Evolutionary conservation across 2,797 vertebrate species (phyloP), one percentile per base, ranked within the genome.

Genomic region (Anguilla marmorata): DNA sequence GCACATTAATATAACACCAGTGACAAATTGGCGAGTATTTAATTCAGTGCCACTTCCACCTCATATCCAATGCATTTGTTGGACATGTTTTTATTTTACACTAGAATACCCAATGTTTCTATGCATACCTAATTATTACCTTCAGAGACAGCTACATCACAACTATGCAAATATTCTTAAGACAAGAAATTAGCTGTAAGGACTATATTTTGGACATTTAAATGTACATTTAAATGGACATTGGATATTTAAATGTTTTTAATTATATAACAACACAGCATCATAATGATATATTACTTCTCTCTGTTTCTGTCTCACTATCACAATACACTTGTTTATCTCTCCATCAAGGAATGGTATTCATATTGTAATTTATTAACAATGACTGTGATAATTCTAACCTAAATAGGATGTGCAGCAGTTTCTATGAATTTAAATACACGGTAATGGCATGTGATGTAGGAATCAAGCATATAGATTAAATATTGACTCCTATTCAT

Each of bases 61-160:
- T 45, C 76, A 9, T 48, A 82, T 82, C 21, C 21, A 82, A 30
- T 82, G 7, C 79, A 48, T 48, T 80, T 80, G 66, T 82, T 82
- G 21, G 24, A 82, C 41, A n/a, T 21, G 3, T 79, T 8, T 82
- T 7, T 24, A 3, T n/a, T n/a, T 82, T 48, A 9, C 3, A 45
- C 74, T 79, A 41, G 74, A 79, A 79, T 19, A 79, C 19, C 14
- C 16, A 79, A 14, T 19, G 16, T 41, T 79, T 79, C 33, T 79
- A 41, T 33, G 8, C 27, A n/a, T n/a, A 33, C 27, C 37, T 41
- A 41, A 3, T 79, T 41, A 41, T 41, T 21, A 79, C 19, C 4
- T 16, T 21, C 2, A 45, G 0, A 41, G 37, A 7, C 33, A 4
- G 33, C 5, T 41, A 41, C 33, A 79, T 79, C 37, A 6, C 33